Evolutionary conservation across 2,797 vertebrate genomes (phyloP), one percentile per base, ranked within the genome.

Genomic region (Delichon dasypus): DNA sequence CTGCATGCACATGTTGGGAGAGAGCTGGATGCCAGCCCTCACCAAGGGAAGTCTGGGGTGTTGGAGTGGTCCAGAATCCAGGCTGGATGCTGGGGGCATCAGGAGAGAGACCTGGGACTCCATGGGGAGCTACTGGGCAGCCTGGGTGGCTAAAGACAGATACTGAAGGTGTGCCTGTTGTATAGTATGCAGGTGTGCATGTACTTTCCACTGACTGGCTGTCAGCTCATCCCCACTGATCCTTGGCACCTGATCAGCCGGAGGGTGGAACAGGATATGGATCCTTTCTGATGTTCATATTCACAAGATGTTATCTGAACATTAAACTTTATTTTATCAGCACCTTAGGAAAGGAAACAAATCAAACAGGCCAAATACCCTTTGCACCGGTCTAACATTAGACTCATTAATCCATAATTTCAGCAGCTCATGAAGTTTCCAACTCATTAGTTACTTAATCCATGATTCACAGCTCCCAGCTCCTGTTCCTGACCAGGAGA

Each of bases 121-220:
- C 57, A 53, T 25, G 2, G 4, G 1, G 9, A 45, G 8, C 64
- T 68, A 4, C 16, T 23, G 50, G 27, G 16, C 44, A 72, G 23
- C 18, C 8, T 5, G 3, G 5, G 16, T 30, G 45, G 13, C 42
- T 34, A 8, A 72, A 55, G 47, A 22, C 42, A 27, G 25, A 4
- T 21, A 9, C n/a, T 47, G 45, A 29, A 58, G 26, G 17, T 4
- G 9, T 16, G n/a, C 5, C 8, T 30, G 30, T 3, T 44, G 7
- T 13, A 3, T 4, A 42, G 4, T 4, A 3, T 5, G 4, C 8
- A 19, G 9, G 4, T 15, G 5, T 4, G 10, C 8, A 11, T 8
- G 19, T 29, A 6, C 58, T 64, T 42, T 26, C 48, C 20, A 6
- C 14, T 57, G 19, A 20, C 10, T 27, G 62, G 10, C 32, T 67